phyloP scores from a whole-genome alignment of 2,888 invertebrate genomes.

The Brachyopa scutellaris region DNA sequence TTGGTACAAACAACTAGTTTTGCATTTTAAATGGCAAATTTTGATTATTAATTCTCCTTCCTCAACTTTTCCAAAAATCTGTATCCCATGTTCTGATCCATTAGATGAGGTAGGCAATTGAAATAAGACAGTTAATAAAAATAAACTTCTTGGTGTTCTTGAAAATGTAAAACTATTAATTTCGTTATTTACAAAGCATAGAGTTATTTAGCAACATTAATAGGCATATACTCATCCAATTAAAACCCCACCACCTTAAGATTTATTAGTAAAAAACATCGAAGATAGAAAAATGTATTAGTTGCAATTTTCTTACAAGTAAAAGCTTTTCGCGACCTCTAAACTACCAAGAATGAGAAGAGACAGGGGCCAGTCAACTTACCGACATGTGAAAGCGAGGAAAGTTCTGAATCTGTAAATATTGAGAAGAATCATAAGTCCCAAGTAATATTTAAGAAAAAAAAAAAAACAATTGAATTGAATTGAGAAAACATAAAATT shows the following conservation, averaged over 20 bases:
- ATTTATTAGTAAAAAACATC: constrained; percentile 2
- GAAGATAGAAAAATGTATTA: neutral
- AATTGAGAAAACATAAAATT: too few relatives aligned
- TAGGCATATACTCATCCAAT: too few relatives aligned
- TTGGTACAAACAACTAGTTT: too few relatives aligned
- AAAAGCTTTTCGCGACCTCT: constrained; percentile 6
- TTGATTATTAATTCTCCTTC: too few relatives aligned
- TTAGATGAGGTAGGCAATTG: too few relatives aligned
- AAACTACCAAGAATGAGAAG: constrained; percentile 34
- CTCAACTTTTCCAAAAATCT: too few relatives aligned
- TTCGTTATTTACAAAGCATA: neutral
- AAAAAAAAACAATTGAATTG: neutral
- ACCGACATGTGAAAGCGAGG: constrained; percentile 76
- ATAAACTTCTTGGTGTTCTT: too few relatives aligned
- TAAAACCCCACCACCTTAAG: constrained; percentile 1
- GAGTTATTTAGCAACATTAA: too few relatives aligned
- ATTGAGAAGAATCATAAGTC: constrained; percentile 59
- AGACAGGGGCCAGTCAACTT: constrained; percentile 73
- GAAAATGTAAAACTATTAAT: too few relatives aligned
- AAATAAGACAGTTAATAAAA: too few relatives aligned
- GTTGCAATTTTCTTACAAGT: neutral
- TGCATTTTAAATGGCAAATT: too few relatives aligned
- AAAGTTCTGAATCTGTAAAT: constrained; percentile 76
- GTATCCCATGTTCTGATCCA: too few relatives aligned
- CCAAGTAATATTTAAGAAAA: neutral